Conservation (phyloP, 2,797 vertebrate genomes). For the Florisuga fusca region DNA sequence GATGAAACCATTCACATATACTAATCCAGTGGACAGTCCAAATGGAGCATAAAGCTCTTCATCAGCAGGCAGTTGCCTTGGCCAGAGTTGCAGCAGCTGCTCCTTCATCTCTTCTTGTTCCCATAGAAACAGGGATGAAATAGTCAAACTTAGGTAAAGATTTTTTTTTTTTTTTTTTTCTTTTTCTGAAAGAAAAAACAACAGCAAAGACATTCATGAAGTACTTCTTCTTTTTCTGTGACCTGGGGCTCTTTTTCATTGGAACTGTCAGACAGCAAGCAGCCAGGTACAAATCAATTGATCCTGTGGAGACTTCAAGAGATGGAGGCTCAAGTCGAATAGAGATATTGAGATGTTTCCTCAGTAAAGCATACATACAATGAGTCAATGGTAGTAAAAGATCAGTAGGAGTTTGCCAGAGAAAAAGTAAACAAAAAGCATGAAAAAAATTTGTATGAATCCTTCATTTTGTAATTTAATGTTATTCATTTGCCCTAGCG, state of each 20-base stretch:
- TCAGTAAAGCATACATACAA: background rate
- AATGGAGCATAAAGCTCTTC: background rate
- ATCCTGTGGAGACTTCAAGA: background rate
- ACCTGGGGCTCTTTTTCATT: background rate
- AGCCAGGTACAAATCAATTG: background rate
- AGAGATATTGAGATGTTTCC: background rate
- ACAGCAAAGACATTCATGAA: background rate
- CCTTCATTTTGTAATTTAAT: background rate
- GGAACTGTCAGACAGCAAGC: background rate
- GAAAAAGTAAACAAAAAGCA: background rate
- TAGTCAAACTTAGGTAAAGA: background rate
- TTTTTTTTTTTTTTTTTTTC: fast-evolving
- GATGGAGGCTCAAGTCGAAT: background rate
- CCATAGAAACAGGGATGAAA: constrained; percentile 35
- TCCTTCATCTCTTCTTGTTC: constrained; percentile 26
- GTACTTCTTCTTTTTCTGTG: background rate
- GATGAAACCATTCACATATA: background rate
- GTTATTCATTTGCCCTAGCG: background rate
- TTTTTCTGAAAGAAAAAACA: background rate
- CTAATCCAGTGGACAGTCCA: background rate
- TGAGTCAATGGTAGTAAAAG: background rate
- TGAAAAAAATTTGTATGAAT: background rate
- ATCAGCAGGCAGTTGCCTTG: background rate
- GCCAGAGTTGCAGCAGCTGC: background rate
- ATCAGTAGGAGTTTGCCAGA: background rate